Base-by-base conservation (phyloP, 2,113 vertebrate genomes). In the Hemiprocne comata region DNA sequence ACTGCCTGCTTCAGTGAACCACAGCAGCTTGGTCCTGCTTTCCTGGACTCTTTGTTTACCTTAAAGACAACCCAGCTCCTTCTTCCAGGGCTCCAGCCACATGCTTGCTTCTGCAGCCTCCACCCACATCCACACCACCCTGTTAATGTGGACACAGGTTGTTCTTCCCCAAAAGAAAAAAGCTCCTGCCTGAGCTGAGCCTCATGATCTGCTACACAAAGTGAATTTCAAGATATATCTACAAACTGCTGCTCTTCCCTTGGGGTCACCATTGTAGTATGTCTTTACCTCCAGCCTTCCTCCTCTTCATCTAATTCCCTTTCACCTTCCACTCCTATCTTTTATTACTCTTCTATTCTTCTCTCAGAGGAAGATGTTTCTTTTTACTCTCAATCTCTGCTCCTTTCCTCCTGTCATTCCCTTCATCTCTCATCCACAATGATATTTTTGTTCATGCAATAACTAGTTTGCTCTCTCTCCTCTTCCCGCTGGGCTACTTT, bases 381-480 rank as follows among this genome's bases (percentile, higher is more conserved):
- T 94, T 94, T 93, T 78, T 84, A 84, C 53, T 85, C 50, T 69
- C 84, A n/a, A 3, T 85, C 58, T 87, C 87, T 83, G 66, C 89
- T 93, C 81, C 62, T 87, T 92, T 94, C 62, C 81, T 93, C 71
- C 67, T 87, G 84, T 88, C 90, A 92, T 82, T 92, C 80, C 84
- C 89, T 95, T 96, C 86, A 82, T 67, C 73, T 90, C 77, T 92
- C 66, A 87, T 86, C 92, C 90, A 64, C 12, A 6, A 89, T 54
- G 85, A 67, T 94, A 85, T 92, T 94, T 95, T 83, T 86, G 54
- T 91, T 92, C 86, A 1, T 46, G 80, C 90, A 90, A 93, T 93
- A 90, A 94, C 92, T 86, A 81, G 72, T 96, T 95, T 96, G 85
- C 90, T 96, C 94, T 93, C 91, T 95, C 94, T 95, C 85, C 92